Evolutionary conservation across 2,888 invertebrate genomes (phyloP).

Genomic region (Syrista parreyssii): DNA sequence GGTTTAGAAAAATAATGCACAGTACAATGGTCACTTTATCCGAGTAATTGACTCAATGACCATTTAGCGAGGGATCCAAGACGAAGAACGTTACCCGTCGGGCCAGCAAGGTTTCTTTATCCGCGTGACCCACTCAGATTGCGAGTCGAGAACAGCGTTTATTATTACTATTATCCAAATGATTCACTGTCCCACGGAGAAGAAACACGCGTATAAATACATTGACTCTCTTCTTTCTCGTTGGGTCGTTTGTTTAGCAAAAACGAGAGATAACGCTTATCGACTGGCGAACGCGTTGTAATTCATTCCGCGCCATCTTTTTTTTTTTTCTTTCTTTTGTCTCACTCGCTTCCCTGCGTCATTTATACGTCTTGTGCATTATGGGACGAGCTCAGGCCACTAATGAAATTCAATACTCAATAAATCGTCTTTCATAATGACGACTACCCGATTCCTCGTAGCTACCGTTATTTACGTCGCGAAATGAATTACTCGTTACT

Average conservation of each 20-base stretch:
- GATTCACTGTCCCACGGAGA: constrained; percentile 39
- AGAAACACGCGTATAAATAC: background rate
- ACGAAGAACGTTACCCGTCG: constrained; percentile 32
- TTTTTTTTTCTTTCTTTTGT: too few relatives aligned
- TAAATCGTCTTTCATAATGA: background rate
- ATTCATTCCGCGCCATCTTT: constrained; percentile 30
- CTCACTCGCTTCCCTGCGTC: too few relatives aligned
- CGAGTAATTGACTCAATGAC: constrained; percentile 63
- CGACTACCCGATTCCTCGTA: too few relatives aligned
- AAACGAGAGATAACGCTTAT: constrained; percentile 42
- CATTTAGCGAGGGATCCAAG: constrained; percentile 49
- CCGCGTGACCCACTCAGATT: constrained; percentile 52
- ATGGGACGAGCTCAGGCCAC: constrained; percentile 22
- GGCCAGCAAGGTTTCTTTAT: constrained; percentile 48
- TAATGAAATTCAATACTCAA: constrained; percentile 48
- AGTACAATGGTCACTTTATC: constrained; percentile 61
- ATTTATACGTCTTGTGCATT: too few relatives aligned
- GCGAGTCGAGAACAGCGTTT: constrained; percentile 19
- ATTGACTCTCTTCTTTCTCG: constrained; percentile 5
- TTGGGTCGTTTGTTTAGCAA: constrained; percentile 32
- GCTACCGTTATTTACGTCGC: too few relatives aligned
- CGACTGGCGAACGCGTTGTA: constrained; percentile 22
- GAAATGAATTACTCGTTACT: too few relatives aligned
- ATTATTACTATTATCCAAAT: constrained; percentile 41
- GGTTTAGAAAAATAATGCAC: constrained; percentile 60